These are phyloP conservation scores for Neoitamus cyanurus DNA, from an alignment of 2,888 invertebrate species.

Conservation along the genomic window DNA sequence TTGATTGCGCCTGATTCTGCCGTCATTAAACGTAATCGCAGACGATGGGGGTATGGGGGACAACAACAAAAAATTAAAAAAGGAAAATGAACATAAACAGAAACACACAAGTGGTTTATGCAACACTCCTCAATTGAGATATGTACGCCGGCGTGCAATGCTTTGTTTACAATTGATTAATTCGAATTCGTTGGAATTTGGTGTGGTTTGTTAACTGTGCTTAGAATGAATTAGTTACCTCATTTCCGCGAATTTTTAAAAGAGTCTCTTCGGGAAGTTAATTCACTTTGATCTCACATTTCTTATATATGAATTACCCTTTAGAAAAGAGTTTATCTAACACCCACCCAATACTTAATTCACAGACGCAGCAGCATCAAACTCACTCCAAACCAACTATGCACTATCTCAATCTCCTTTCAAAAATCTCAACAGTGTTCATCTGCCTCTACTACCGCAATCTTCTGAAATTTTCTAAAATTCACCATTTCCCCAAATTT, in stretches of 20 bases:
- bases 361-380: too few relatives aligned
- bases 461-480: too few relatives aligned
- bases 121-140: neutral
- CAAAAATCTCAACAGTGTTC: too few relatives aligned
- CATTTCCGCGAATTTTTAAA: neutral
- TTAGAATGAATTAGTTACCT: neutral
- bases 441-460: too few relatives aligned
- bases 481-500: too few relatives aligned
- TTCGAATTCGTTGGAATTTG: neutral
- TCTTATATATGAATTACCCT: too few relatives aligned
- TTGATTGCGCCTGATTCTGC: neutral
- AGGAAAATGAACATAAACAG: neutral
- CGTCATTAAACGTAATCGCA: neutral
- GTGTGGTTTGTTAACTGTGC: neutral
- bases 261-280: too few relatives aligned
- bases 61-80: neutral
- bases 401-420: too few relatives aligned
- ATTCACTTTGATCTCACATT: too few relatives aligned
- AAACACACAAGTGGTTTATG: neutral
- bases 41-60: neutral
- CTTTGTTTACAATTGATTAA: neutral
- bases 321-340: too few relatives aligned
- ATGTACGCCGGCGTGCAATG: neutral
- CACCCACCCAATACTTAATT: too few relatives aligned
- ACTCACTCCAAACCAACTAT: too few relatives aligned